Conservation (phyloP, 2,888 invertebrate species). For the Stratiomys singularior region DNA sequence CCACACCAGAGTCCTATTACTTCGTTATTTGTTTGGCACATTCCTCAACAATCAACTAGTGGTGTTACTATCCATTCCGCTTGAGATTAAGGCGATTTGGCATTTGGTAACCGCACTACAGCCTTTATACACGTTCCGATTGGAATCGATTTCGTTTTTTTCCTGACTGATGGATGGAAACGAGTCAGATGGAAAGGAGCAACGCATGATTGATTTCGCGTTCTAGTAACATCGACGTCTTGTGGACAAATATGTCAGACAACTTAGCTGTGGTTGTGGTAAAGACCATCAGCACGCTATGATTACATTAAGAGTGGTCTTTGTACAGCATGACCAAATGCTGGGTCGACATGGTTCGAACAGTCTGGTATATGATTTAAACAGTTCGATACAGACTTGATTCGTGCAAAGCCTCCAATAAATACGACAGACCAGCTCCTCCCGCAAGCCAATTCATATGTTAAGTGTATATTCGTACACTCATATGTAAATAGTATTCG, state of each 20-base stretch:
- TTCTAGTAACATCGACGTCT: constrained; percentile 27
- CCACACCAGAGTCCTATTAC: too few species aligned
- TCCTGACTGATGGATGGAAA: neutral
- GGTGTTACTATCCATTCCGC: constrained; percentile 14
- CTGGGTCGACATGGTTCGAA: neutral
- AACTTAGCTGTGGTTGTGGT: constrained; percentile 7
- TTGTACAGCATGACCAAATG: neutral
- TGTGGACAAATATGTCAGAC: constrained; percentile 40
- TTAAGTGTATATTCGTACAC: too few species aligned
- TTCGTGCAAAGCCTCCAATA: neutral
- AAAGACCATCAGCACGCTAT: constrained; percentile 7
- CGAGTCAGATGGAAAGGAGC: constrained; percentile 11
- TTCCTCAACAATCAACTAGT: constrained; percentile 19
- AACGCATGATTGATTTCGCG: constrained; percentile 31
- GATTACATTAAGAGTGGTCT: neutral
- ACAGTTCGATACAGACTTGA: neutral
- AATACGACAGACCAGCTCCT: neutral
- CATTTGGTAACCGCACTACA: constrained; percentile 28
- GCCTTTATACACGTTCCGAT: constrained; percentile 11
- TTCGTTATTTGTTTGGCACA: neutral
- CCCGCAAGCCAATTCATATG: neutral
- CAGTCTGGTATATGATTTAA: neutral
- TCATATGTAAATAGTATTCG: constrained; percentile 6
- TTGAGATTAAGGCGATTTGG: constrained; percentile 43
- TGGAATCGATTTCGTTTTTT: neutral